Evolutionary conservation across 1,140 invertebrate genomes (phyloP).

Genomic region (Hermatobates lingyangjiaoensis): DNA sequence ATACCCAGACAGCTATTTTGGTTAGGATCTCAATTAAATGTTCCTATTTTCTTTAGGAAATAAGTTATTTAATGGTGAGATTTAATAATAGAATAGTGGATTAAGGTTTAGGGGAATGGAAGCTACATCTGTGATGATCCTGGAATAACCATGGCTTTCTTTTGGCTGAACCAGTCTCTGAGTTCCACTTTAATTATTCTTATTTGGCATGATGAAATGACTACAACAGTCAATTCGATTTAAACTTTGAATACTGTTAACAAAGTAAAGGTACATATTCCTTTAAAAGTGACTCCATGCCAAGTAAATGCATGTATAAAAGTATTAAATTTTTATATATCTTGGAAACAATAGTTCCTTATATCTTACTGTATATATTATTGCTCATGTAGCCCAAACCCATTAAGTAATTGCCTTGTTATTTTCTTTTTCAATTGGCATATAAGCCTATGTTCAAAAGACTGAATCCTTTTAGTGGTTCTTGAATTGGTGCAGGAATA

Average conservation of each 20-base stretch:
- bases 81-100: conserved; percentile 2
- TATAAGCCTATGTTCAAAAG: conserved; percentile 1
- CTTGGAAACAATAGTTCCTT: conserved; percentile 1
- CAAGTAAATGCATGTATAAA: too few relatives aligned
- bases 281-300: too few relatives aligned
- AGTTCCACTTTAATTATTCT: too few relatives aligned
- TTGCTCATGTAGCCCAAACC: background rate
- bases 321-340: background rate
- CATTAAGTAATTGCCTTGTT: background rate
- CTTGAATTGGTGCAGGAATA: conserved; percentile 1
- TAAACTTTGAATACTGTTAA: too few relatives aligned
- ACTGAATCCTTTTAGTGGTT: conserved; percentile 12
- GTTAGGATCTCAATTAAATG: too few relatives aligned
- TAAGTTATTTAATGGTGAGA: background rate
- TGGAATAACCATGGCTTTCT: too few relatives aligned
- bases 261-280: too few relatives aligned
- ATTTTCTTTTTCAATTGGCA: background rate
- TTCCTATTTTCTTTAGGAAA: conserved; percentile 12
- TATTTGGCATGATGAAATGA: too few relatives aligned
- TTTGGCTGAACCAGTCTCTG: too few relatives aligned
- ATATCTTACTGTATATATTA: background rate
- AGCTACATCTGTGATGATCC: conserved; percentile 11
- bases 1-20: too few relatives aligned
- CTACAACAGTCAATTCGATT: too few relatives aligned
- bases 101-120: conserved; percentile 7